Evolutionary conservation across 2,797 vertebrate species (phyloP), one percentile per base, ranked within the genome.

Genomic region (Gouania willdenowi): DNA sequence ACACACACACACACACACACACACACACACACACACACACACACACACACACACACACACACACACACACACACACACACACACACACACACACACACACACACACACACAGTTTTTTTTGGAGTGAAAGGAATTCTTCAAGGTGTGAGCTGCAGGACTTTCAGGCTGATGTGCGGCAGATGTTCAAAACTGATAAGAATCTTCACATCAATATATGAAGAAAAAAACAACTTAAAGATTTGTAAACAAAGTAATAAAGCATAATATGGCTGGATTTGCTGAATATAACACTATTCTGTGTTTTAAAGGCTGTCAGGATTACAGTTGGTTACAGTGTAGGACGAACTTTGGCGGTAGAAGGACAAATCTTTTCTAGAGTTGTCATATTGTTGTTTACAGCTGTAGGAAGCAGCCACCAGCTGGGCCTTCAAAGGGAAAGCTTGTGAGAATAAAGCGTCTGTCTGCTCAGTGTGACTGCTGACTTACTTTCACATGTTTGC

Each of bases 141-240:
- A 36, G 49, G 60, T 46, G 43, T 65, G 34, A 15, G 41, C 41
- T 59, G 14, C n/a, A 25, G 38, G 43, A 38, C 37, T 41, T 56
- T 17, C 8, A 25, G 53, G 8, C n/a, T 67, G 32, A 77, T 34
- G 38, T 53, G 17, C 69, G 58, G 46, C 42, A 35, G 41, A 53
- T 34, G 40, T 48, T 42, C 34, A 44, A 35, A 66, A 37, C 18
- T 32, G 35, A 42, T 26, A 57, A 45, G 18, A 11, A 27, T 31
- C 21, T 25, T 16, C n/a, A 32, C 19, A 34, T 60, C 32, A n/a
- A n/a, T n/a, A n/a, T n/a, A n/a, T n/a, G n/a, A n/a, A n/a, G n/a
- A n/a, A 12, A 12, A 20, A n/a, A 5, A 12, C 10, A 26, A n/a
- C n/a, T n/a, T n/a, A n/a, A n/a, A n/a, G n/a, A n/a, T n/a, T n/a